Base-by-base conservation (phyloP, 2,113 vertebrate species). In the Ammospiza caudacuta region DNA sequence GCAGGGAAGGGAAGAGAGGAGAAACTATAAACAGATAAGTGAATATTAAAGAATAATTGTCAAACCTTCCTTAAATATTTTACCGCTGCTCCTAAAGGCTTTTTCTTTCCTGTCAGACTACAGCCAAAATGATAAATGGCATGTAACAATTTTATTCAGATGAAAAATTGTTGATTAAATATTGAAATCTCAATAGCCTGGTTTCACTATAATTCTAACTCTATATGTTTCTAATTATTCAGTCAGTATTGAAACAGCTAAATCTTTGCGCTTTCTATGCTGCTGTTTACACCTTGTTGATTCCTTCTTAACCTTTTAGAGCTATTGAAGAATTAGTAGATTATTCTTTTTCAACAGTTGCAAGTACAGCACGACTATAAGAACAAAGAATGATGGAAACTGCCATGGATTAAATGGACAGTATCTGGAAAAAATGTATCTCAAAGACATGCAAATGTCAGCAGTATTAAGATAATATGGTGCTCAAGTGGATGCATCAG, bases 391-490 rank as follows among this genome's bases (percentile, higher is more conserved):
- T 1, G 24, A 44, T n/a, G 61, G 83, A 92, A 92, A 87, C n/a
- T 78, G 63, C 47, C 17, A 12, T 59, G 76, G 70, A 94, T 90
- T 94, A 92, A 93, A 94, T 64, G 51, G 78, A 91, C 79, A 88
- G 41, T 86, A 90, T 80, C 74, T 41, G 49, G 46, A 81, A 91
- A 87, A 92, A 90, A 54, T 33, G 22, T 46, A 94, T 92, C 92
- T 83, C 94, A 95, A 95, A 97, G 83, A 90, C 83, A 92, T 74
- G 94, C 76, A 95, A 95, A 97, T 95, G 78, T 70, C 94, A 96
- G 95, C 35, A 95, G 79, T 95, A 93, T 88, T 83, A 89, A 88
- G 89, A 94, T 96, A 90, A 92, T 82, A 81, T 44, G 49, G 55
- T 74, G 79, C 78, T 97, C 81, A 97, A 96, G 94, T 92, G 91